These are phyloP conservation scores for Drosophila siamana DNA, from an alignment of 2,888 invertebrate genomes.

Conservation along the genomic window DNA sequence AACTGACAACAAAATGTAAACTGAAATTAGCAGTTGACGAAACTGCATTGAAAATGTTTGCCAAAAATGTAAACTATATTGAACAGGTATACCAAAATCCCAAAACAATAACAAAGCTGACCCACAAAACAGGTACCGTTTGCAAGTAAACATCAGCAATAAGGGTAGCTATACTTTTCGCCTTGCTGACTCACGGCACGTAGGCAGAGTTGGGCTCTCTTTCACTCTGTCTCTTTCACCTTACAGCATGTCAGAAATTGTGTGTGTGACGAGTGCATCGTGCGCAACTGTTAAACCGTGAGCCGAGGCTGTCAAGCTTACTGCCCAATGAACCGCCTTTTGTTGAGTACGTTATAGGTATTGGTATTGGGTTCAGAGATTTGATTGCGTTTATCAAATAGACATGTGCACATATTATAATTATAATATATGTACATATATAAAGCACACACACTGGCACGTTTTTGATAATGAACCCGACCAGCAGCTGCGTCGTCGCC, in stretches of 20 bases:
- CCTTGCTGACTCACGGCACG: slow-evolving; percentile 77
- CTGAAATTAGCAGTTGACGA: slow-evolving; percentile 30
- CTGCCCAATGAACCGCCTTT: slow-evolving; percentile 74
- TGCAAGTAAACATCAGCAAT: slow-evolving; percentile 31
- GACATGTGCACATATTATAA: slow-evolving; percentile 18
- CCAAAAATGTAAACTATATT: background rate
- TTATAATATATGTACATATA: slow-evolving; percentile 9
- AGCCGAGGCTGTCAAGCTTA: slow-evolving; percentile 51
- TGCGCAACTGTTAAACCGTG: slow-evolving; percentile 73
- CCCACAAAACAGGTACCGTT: slow-evolving; percentile 50
- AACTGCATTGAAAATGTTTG: too few species aligned
- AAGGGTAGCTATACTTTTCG: slow-evolving; percentile 58
- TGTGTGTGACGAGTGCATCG: slow-evolving; percentile 45
- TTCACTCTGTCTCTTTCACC: slow-evolving; percentile 40
- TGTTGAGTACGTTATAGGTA: slow-evolving; percentile 42
- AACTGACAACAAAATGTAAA: slow-evolving; percentile 33
- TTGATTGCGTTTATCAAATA: slow-evolving; percentile 49
- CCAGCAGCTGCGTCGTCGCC: too few species aligned
- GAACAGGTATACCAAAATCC: slow-evolving; percentile 30
- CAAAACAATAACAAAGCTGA: slow-evolving; percentile 48
- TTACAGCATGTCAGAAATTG: slow-evolving; percentile 21
- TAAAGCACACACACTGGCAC: slow-evolving; percentile 29
- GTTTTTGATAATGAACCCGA: slow-evolving; percentile 66
- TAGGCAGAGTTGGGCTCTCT: slow-evolving; percentile 56
- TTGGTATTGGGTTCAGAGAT: slow-evolving; percentile 46